A percentile compares a stretch with the other conserved stretches of the same genome.
These are phyloP conservation scores for Lasioglossum baleicum DNA, from an alignment of 1,140 invertebrate species.

Conservation along the genomic window DNA sequence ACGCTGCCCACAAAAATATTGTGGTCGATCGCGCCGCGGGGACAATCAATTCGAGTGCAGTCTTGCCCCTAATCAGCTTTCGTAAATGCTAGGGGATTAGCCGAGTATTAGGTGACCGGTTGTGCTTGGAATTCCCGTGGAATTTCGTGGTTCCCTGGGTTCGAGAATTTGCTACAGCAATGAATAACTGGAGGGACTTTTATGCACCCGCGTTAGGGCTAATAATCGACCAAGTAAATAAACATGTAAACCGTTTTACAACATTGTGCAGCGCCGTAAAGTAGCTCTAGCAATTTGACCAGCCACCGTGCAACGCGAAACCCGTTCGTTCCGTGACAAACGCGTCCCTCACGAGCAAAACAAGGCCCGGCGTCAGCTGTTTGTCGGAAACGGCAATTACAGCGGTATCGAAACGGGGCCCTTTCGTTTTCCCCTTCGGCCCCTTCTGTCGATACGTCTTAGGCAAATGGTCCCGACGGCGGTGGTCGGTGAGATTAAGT, in stretches of 20 bases:
- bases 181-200: slow-evolving; percentile 35
- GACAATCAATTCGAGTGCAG: slow-evolving; percentile 1
- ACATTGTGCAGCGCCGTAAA: too few relatives aligned
- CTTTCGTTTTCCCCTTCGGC: slow-evolving; percentile 6
- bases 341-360: background rate
- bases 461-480: slow-evolving; percentile 69
- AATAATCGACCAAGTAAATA: too few relatives aligned
- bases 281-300: too few relatives aligned
- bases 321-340: background rate
- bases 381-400: slow-evolving; percentile 16
- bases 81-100: slow-evolving; percentile 66
- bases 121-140: slow-evolving; percentile 58
- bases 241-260: too few relatives aligned
- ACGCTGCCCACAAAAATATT: slow-evolving; percentile 5
- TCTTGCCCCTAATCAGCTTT: slow-evolving; percentile 60
- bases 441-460: slow-evolving; percentile 59
- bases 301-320: too few relatives aligned
- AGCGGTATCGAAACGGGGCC: slow-evolving; percentile 33
- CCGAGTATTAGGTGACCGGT: slow-evolving; percentile 55
- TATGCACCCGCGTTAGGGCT: slow-evolving; percentile 44
- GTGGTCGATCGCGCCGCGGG: background rate
- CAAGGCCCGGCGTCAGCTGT: slow-evolving; percentile 20
- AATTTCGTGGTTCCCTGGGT: slow-evolving; percentile 57
- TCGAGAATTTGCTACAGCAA: slow-evolving; percentile 63
- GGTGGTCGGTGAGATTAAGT: slow-evolving; percentile 74